Base-by-base conservation (phyloP, 2,113 vertebrate species). In the Chlorodrepanis virens region DNA sequence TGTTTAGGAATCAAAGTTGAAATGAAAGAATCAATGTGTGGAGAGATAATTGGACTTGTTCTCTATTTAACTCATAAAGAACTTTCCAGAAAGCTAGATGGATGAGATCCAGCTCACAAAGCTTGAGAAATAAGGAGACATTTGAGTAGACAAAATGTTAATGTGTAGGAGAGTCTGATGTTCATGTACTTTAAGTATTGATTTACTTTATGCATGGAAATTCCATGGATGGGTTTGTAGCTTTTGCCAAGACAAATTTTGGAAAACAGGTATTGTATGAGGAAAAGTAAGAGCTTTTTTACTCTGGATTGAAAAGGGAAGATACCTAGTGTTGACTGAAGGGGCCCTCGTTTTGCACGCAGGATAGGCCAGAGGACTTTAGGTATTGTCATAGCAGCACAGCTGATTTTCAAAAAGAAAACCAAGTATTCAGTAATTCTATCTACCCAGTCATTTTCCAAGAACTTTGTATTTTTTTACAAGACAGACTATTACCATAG, bases 361-460 rank as follows among this genome's bases (percentile, higher is more conserved):
- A 78, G 60, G 9, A 8, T 17, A 52, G 10, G 20, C 33, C 28
- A 40, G 14, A 92, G 8, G 18, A 52, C 2, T 1, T 8, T 18
- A 70, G 8, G 4, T 53, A 3, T 4, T 86, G 13, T 25, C n/a
- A 29, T 60, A 45, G 6, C 4, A 17, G 10, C 33, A 75, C 5
- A 67, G 11, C 6, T 49, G 56, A 64, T 60, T 77, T 87, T 7
- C 22, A 54, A 65, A 69, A 60, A 14, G 4, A 64, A 71, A 68
- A 60, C 33, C 7, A 25, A 56, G 2, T 29, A 23, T 47, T 47
- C 12, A 7, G 8, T 33, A 47, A 15, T 50, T 69, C 27, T 47
- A 14, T 20, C 8, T 56, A 37, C 1, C 2, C 5, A 50, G 22
- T 14, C 1, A 2, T 64, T 81, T 60, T 9, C 5, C 4, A 35